Evolutionary conservation across 1,140 invertebrate genomes (phyloP), one percentile per base, ranked within the genome.

Genomic region (Proctacanthus coquilletti): DNA sequence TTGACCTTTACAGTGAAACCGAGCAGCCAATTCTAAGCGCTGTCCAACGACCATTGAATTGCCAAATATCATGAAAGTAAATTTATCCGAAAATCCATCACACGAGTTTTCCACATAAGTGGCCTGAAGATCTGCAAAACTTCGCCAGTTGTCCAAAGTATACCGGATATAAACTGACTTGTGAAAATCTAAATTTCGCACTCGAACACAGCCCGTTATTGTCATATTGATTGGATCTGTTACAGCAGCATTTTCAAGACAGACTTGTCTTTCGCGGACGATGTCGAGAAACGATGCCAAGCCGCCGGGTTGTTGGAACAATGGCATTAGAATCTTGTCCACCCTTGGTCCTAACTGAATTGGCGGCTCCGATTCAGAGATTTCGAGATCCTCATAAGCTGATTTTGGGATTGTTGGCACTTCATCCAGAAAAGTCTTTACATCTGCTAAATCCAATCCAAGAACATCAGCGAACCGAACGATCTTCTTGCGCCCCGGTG

Each of bases 401-500:
- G 84, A 89, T 51, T 75, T 80, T 1, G 86, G 87, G 47, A 93
- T 70, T 45, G 77, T 80, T 2, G 87, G 87, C 42, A 89, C 77
- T 61, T 89, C 87, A 51, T 91, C 85, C 42, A 88, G 63, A 59
- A 87, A 89, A 3, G 84, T 88, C 49, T 86, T 72, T 0, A 95
- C 80, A 49, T 87, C 84, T 9, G 86, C 87, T 42, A 97, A 64
- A 65, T 96, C 91, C 5, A 96, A 64, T 0, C 92, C 92, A 20
- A 97, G 63, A 1, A 85, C 87, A 53, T 96, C 92, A 0, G 91
- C 92, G 59, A 97, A 97, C 13, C 91, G 70, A 1, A 95, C 91
- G 21, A 92, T 92, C 62, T 95, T 96, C 59, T 94, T 95, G 1
- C 80, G 67, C 3, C 80, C 76, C 0, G 85, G 84, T 8, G 84